Evolutionary conservation across 2,888 invertebrate genomes (phyloP).

Genomic region (Scrobipalpa atriplicella): DNA sequence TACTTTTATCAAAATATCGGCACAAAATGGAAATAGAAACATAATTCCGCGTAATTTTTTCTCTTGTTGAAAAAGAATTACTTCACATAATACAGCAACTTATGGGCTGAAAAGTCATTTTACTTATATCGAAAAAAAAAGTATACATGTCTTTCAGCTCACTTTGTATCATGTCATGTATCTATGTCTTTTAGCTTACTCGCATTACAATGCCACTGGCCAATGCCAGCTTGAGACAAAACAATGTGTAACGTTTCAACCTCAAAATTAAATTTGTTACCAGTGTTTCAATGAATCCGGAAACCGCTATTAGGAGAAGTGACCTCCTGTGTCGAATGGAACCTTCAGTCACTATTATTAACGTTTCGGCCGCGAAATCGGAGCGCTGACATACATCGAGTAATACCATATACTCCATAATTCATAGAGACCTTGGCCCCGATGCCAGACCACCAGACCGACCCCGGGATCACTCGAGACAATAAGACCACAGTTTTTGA

Average conservation of each 20-base stretch:
- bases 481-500: slow-evolving; percentile 12
- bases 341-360: slow-evolving; percentile 77
- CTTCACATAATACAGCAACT: no score
- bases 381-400: slow-evolving; percentile 77
- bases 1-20: no score
- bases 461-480: slow-evolving; percentile 25
- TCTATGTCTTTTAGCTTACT: not conserved
- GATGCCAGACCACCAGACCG: slow-evolving; percentile 54
- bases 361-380: slow-evolving; percentile 76
- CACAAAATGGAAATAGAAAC: no score
- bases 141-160: no score
- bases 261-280: slow-evolving; percentile 38
- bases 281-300: slow-evolving; percentile 54
- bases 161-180: not conserved
- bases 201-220: slow-evolving; percentile 13
- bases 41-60: no score
- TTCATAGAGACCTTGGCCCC: slow-evolving; percentile 79
- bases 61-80: no score
- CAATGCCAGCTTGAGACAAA: slow-evolving; percentile 18
- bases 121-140: no score
- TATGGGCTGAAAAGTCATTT: no score
- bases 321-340: slow-evolving; percentile 72
- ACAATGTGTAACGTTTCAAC: slow-evolving; percentile 27
- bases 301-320: slow-evolving; percentile 63
- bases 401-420: slow-evolving; percentile 81